Conservation (phyloP, 2,797 vertebrate genomes). For the Myotis vivesi region DNA sequence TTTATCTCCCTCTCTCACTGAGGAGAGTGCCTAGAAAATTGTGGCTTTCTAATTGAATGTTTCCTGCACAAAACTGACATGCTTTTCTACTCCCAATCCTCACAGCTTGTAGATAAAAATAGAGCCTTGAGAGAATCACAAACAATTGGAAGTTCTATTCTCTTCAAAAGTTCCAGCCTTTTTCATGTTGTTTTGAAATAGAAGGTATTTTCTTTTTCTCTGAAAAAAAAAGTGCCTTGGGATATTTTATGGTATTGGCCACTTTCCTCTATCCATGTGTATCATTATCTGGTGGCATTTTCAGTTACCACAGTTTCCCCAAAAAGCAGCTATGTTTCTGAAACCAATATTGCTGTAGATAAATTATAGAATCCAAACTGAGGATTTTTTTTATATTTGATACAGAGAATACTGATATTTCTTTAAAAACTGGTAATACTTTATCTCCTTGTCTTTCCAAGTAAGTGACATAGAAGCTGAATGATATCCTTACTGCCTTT, state of each 20-base stretch:
- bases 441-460: not conserved
- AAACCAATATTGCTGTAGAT: not conserved
- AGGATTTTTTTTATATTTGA: not conserved
- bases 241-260: not conserved
- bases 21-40: not conserved
- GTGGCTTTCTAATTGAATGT: not conserved
- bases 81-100: not conserved
- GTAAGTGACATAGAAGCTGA: not conserved
- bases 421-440: not conserved
- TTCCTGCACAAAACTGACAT: not conserved
- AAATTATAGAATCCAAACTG: not conserved
- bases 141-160: not conserved
- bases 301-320: not conserved
- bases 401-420: not conserved
- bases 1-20: not conserved
- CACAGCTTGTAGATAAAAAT: constrained; percentile 29
- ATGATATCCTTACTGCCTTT: not conserved
- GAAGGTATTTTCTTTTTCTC: not conserved
- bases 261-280: not conserved
- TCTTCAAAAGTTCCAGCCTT: constrained; percentile 3
- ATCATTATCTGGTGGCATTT: not conserved
- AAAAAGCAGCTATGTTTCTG: not conserved
- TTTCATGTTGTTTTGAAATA: constrained; percentile 45
- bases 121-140: not conserved
- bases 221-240: constrained; percentile 3